Conservation (phyloP, 2,797 vertebrate species). For the Lycodopsis pacificus region DNA sequence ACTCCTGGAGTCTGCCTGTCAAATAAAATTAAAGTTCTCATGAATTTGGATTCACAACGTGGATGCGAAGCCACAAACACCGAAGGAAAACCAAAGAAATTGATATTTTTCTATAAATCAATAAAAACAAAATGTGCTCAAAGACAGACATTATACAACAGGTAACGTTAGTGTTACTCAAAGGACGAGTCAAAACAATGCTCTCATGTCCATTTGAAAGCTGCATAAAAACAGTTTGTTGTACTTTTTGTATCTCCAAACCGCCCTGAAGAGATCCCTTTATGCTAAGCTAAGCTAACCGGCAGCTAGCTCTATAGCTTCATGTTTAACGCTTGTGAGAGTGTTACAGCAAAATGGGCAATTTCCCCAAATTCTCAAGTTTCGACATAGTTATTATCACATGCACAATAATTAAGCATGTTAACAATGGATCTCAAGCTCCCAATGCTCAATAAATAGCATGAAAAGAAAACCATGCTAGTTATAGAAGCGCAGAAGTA, state of each 20-base stretch:
- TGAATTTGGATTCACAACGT: constrained; percentile 55
- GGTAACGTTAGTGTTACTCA: background rate
- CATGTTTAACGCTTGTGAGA: too few species aligned
- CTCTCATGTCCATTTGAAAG: background rate
- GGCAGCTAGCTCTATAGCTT: too few species aligned
- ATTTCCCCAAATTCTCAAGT: background rate
- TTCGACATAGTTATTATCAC: background rate
- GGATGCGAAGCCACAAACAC: constrained; percentile 24
- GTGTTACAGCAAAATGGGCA: too few species aligned
- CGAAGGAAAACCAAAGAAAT: background rate
- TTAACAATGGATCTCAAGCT: background rate
- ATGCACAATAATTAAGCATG: background rate
- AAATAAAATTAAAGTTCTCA: constrained; percentile 68
- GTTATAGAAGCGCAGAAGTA: background rate
- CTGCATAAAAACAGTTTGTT: background rate
- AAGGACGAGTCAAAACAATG: background rate
- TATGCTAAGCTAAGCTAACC: background rate
- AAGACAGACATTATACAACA: background rate
- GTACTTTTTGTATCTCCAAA: too few species aligned
- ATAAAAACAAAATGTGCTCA: background rate
- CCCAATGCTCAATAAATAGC: background rate
- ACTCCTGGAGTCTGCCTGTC: constrained; percentile 75
- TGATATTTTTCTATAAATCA: background rate
- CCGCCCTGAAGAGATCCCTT: background rate
- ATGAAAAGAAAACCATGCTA: background rate